phyloP scores from a whole-genome alignment of 2,113 vertebrate species.

The Scytalopus superciliaris region DNA sequence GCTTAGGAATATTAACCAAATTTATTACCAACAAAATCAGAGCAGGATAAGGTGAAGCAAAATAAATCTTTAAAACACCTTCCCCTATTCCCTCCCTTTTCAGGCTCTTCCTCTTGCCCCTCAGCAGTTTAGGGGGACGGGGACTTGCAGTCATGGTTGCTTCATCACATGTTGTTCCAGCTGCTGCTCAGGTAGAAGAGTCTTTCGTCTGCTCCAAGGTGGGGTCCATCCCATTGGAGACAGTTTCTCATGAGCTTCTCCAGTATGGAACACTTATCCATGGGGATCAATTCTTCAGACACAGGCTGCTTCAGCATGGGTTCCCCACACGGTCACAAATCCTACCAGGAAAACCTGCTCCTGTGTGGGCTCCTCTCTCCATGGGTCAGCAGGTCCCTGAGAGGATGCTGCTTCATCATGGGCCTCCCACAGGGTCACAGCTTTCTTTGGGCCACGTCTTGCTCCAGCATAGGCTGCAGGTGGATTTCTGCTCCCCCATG shows the following conservation, averaged over 20 bases:
- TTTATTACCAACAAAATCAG: not conserved
- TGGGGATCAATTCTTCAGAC: no score
- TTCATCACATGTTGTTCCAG: fast-evolving
- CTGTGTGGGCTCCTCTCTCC: not conserved
- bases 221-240: not conserved
- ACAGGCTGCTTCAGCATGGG: not conserved
- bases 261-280: not conserved
- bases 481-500: not conserved
- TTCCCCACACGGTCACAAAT: not conserved
- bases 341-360: not conserved
- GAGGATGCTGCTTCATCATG: no score
- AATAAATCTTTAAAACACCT: not conserved
- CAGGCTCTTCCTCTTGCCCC: not conserved
- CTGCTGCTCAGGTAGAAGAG: not conserved
- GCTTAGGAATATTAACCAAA: fast-evolving
- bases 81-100: not conserved
- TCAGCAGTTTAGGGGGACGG: not conserved
- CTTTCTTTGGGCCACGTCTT: not conserved
- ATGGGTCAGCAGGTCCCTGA: not conserved
- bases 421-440: no score
- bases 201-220: not conserved
- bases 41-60: not conserved
- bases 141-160: not conserved
- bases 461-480: not conserved
- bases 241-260: not conserved